phyloP scores from a whole-genome alignment of 2,888 invertebrate genomes.

The Fragum fragum region DNA sequence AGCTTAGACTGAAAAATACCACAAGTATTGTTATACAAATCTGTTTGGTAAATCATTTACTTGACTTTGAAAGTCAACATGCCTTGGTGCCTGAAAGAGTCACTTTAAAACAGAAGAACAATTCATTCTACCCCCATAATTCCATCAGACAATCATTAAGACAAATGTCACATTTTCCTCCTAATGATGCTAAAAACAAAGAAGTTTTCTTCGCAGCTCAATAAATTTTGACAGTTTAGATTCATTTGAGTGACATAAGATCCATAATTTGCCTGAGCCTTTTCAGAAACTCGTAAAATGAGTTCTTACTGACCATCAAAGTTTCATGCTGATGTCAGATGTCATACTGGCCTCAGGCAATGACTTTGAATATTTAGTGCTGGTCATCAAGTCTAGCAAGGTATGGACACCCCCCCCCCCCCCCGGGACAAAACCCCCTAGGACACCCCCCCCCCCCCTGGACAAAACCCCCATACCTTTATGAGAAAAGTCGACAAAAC shows the following conservation, averaged over 20 bases:
- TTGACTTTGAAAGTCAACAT: no score
- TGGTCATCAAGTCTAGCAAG: no score
- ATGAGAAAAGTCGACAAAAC: no score
- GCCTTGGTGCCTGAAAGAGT: not conserved
- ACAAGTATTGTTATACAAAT: no score
- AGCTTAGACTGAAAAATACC: no score
- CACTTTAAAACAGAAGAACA: not conserved
- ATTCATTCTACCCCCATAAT: slow-evolving; percentile 9
- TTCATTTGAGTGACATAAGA: slow-evolving; percentile 43
- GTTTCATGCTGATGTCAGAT: not conserved
- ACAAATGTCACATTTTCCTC: slow-evolving; percentile 34
- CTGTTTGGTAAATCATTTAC: no score
- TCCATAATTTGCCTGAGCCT: slow-evolving; percentile 27
- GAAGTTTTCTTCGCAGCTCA: slow-evolving; percentile 32
- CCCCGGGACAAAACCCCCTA: no score
- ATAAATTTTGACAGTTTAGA: slow-evolving; percentile 53
- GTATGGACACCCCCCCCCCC: no score
- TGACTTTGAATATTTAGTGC: no score
- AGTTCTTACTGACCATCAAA: slow-evolving; percentile 2
- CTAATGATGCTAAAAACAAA: slow-evolving; percentile 45
- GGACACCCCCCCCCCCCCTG: no score
- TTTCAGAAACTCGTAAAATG: slow-evolving; percentile 22
- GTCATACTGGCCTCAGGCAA: not conserved
- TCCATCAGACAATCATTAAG: slow-evolving; percentile 32
- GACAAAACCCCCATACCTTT: no score